Percentiles rank a stretch among this genome's conserved stretches.
These are phyloP conservation scores for Tyrannus savana DNA, from an alignment of 2,113 vertebrate genomes.

Conservation along the genomic window DNA sequence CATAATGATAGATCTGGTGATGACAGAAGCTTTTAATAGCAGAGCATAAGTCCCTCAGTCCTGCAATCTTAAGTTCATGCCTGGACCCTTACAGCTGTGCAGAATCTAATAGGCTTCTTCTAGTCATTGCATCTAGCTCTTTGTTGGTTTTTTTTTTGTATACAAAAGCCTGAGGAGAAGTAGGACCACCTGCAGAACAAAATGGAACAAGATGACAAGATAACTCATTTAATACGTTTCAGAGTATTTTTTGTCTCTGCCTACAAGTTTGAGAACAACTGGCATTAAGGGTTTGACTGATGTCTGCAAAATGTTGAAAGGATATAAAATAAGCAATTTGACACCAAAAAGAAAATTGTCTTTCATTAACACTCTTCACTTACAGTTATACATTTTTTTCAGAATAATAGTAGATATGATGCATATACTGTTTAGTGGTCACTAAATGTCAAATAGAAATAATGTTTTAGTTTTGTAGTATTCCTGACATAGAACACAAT, in stretches of 20 bases:
- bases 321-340: neutral
- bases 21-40: neutral
- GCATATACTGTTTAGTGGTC: neutral
- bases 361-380: neutral
- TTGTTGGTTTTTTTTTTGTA: neutral
- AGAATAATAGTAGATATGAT: neutral
- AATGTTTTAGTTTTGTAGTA: neutral
- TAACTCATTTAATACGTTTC: neutral
- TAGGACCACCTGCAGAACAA: neutral
- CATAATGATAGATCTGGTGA: accelerated
- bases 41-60: neutral
- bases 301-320: neutral
- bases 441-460: neutral
- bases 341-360: neutral
- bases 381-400: neutral
- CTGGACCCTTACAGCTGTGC: neutral
- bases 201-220: neutral
- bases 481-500: neutral
- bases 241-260: neutral
- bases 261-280: neutral
- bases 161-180: neutral
- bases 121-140: neutral
- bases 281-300: neutral
- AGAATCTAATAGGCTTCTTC: neutral
- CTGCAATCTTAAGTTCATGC: neutral